These are phyloP conservation scores for Calidris pygmaea DNA, from an alignment of 2,113 vertebrate genomes.

Conservation along the genomic window DNA sequence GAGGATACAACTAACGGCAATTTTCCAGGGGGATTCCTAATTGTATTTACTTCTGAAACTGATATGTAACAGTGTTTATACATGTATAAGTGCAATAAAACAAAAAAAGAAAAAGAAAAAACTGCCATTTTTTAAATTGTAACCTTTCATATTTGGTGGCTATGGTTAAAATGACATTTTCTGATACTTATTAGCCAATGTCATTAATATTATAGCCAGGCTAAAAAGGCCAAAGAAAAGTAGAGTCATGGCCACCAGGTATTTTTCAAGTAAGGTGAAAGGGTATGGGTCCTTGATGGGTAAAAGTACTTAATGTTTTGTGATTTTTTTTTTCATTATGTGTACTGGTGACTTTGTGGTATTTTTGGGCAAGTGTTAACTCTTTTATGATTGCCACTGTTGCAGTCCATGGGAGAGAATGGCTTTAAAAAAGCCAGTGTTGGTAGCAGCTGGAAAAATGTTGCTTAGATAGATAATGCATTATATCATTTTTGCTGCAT, in stretches of 20 bases:
- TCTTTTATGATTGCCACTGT: background rate
- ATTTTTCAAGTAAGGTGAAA: background rate
- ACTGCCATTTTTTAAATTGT: background rate
- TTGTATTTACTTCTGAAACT: background rate
- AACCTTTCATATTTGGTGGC: background rate
- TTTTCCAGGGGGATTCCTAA: background rate
- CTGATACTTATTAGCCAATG: background rate
- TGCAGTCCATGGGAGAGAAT: background rate
- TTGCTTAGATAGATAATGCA: background rate
- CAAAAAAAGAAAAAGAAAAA: background rate
- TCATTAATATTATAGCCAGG: background rate
- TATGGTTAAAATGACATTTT: background rate
- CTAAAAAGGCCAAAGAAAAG: background rate
- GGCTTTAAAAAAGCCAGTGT: background rate
- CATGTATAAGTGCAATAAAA: background rate
- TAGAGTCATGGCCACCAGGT: background rate
- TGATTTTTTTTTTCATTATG: background rate
- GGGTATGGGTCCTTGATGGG: rapidly evolving
- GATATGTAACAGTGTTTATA: background rate
- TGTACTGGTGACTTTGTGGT: background rate
- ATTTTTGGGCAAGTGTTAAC: background rate
- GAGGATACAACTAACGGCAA: background rate
- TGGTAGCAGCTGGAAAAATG: background rate
- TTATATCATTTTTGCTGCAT: background rate
- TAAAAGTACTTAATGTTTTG: background rate